Evolutionary conservation across 2,888 invertebrate species (phyloP).

Genomic region (Erebia palarica): DNA sequence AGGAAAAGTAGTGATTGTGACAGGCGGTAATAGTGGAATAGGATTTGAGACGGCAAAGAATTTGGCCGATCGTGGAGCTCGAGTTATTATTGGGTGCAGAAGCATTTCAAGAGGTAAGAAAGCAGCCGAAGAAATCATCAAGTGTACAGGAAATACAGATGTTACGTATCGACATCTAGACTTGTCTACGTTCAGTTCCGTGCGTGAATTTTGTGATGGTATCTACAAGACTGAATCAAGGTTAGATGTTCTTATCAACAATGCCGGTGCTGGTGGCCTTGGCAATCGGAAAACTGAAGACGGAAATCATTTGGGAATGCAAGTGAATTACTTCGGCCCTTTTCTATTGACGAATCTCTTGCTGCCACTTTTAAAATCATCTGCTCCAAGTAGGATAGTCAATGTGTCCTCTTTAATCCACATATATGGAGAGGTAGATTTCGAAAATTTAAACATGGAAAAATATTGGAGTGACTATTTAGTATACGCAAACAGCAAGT

Average conservation of each 20-base stretch:
- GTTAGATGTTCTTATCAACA: constrained; percentile 83
- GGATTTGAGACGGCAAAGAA: constrained; percentile 80
- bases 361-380: constrained; percentile 76
- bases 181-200: constrained; percentile 71
- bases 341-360: constrained; percentile 87
- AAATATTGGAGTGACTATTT: constrained; percentile 77
- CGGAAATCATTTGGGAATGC: constrained; percentile 86
- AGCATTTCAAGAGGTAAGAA: constrained; percentile 62
- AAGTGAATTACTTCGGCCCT: constrained; percentile 87
- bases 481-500: constrained; percentile 80
- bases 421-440: constrained; percentile 69
- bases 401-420: constrained; percentile 85
- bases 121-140: constrained; percentile 68
- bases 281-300: constrained; percentile 83
- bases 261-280: constrained; percentile 80
- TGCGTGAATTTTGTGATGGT: constrained; percentile 81
- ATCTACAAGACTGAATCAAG: constrained; percentile 74
- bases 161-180: constrained; percentile 67
- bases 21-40: constrained; percentile 77
- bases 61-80: constrained; percentile 76
- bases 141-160: constrained; percentile 63
- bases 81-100: constrained; percentile 78
- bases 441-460: constrained; percentile 76
- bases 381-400: constrained; percentile 84
- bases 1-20: constrained; percentile 74